Conservation (phyloP, 2,113 vertebrate species). For the Vulpes vulpes region DNA sequence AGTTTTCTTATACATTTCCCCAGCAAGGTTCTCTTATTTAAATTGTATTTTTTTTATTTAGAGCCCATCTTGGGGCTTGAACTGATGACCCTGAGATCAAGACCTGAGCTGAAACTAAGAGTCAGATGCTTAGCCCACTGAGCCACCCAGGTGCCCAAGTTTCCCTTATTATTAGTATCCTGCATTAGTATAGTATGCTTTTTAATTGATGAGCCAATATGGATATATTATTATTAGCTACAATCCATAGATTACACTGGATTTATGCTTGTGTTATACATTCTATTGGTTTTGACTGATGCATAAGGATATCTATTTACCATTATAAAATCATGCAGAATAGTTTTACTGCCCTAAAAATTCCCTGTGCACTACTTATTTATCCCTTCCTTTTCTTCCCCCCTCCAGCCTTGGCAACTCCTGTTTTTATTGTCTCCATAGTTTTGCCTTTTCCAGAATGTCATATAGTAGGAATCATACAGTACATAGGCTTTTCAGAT, state of each 20-base stretch:
- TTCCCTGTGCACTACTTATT: background rate
- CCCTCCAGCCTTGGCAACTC: fast-evolving
- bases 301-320: background rate
- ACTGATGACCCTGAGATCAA: background rate
- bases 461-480: background rate
- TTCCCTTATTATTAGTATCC: background rate
- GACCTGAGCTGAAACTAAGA: background rate
- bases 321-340: background rate
- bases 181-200: background rate
- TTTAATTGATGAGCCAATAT: background rate
- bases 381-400: background rate
- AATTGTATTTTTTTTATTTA: too few relatives aligned
- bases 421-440: background rate
- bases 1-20: background rate
- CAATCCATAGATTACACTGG: background rate
- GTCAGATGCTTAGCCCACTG: background rate
- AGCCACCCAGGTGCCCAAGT: background rate
- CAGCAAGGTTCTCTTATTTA: background rate
- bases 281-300: background rate
- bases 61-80: background rate
- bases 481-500: background rate
- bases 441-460: background rate
- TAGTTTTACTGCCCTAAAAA: background rate
- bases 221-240: background rate
- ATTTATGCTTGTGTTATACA: background rate